Base-by-base conservation (phyloP, 2,888 invertebrate species). In the Andricus quercusramuli region DNA sequence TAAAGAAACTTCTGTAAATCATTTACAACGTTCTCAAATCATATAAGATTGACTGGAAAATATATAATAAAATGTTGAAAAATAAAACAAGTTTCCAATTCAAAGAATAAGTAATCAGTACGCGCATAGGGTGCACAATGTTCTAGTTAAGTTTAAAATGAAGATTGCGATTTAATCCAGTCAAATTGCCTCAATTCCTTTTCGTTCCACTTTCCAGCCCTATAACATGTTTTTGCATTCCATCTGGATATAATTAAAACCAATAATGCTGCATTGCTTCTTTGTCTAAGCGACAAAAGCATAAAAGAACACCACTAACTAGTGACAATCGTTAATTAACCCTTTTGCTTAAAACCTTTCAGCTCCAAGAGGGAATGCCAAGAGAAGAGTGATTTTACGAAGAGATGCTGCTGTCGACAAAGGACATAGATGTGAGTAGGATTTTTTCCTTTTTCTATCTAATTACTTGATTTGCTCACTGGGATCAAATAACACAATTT, bases 371-470 rank as follows among this genome's bases (percentile, higher is more conserved):
- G 94, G 94, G 85, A 92, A 92, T 82, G 94, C 96, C 44, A 97
- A 97, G 86, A 94, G 96, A 81, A 94, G 97, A 85, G 96, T 97
- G 78, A 94, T 96, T 17, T 93, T 97, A 78, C 94, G 97, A 79
- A 94, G 96, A 83, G 97, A 97, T 93, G 96, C 97, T 51, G 94
- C 96, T 65, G 86, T 89, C 78, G 97, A 97, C 92, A 97, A 97
- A 92, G 97, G 97, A 51, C 97, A 97, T 92, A 95, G 97, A 94
- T 96, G 97, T 97, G 93, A 96, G 96, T 95, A 90, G 37, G 11
- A 4, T 15, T 77, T 64, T 65, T 37, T 44, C 11, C 11, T 25
- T 11, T 37, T 5, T 41, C 25, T 56, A 41, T 64, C 8, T 41
- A 25, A 15, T 64, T 13, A 68, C 6, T 44, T 44, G 3, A 44